phyloP scores from a whole-genome alignment of 2,797 vertebrate genomes.

The Mormyrops boulengeri region DNA sequence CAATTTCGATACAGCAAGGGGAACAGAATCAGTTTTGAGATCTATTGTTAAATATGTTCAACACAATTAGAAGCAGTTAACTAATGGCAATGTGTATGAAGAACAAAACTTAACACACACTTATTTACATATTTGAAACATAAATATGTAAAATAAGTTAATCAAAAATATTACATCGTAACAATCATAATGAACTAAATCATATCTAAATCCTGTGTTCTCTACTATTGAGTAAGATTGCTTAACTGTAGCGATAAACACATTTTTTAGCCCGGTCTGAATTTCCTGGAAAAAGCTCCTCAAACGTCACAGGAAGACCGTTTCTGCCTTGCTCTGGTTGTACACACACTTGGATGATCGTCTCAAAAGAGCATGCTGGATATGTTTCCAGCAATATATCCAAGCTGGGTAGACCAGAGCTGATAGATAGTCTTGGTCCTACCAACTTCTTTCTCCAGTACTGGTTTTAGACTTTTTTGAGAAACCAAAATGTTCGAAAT shows the following conservation, averaged over 20 bases:
- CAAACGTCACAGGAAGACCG: background rate
- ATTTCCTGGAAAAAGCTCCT: background rate
- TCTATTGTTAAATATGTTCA: background rate
- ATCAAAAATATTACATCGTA: background rate
- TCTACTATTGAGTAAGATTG: background rate
- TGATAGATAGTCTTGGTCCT: background rate
- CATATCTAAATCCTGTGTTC: background rate
- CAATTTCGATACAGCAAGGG: background rate
- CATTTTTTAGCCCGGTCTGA: background rate
- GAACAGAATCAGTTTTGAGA: background rate
- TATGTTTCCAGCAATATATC: background rate
- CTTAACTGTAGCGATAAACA: background rate
- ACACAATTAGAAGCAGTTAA: background rate
- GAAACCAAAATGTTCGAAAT: background rate
- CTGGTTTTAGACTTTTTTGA: background rate
- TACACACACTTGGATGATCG: background rate
- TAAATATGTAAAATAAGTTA: background rate
- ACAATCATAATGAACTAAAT: background rate
- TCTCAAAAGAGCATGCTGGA: background rate
- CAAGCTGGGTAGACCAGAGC: background rate
- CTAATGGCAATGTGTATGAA: background rate
- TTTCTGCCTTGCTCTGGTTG: background rate
- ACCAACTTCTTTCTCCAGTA: background rate
- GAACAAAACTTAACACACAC: background rate
- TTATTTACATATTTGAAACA: background rate